A percentile compares a stretch with the other conserved stretches of the same genome.
phyloP scores from a whole-genome alignment of 2,797 vertebrate genomes.

The Karalla daura region DNA sequence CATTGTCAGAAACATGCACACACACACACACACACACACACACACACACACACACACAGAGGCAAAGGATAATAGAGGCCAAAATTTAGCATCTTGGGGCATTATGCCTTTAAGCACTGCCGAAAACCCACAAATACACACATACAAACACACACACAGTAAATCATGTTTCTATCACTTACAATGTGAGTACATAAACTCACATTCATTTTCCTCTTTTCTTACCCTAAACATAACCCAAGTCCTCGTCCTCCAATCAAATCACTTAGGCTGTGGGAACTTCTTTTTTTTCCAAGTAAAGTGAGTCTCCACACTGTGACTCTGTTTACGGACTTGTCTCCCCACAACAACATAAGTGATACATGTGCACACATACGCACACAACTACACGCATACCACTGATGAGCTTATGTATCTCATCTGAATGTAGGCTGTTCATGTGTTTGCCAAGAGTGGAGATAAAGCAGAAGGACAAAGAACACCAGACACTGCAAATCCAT shows the following conservation, averaged over 20 bases:
- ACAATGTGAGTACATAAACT: too few species aligned
- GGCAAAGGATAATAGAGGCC: constrained; percentile 57
- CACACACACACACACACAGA: too few species aligned
- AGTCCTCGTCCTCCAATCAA: too few species aligned
- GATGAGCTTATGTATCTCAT: constrained; percentile 67
- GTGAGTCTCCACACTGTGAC: too few species aligned
- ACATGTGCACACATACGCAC: not conserved
- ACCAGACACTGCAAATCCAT: constrained; percentile 67
- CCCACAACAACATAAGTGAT: too few species aligned
- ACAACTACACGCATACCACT: constrained; percentile 39
- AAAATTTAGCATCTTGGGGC: constrained; percentile 57
- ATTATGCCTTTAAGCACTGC: constrained; percentile 38
- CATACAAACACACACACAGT: constrained; percentile 7
- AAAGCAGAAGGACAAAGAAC: constrained; percentile 56
- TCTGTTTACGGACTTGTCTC: too few species aligned
- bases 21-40: constrained; percentile 7
- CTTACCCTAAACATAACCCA: too few species aligned
- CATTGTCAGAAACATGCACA: constrained; percentile 49
- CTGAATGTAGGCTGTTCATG: constrained; percentile 65
- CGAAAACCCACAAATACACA: constrained; percentile 44
- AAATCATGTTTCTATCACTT: too few species aligned
- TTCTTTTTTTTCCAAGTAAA: too few species aligned
- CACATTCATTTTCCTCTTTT: too few species aligned
- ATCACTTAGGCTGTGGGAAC: too few species aligned
- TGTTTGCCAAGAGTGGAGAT: constrained; percentile 67